Evolutionary conservation across 2,797 vertebrate genomes (phyloP), one percentile per base, ranked within the genome.

Genomic region (Sarcoramphus papa): DNA sequence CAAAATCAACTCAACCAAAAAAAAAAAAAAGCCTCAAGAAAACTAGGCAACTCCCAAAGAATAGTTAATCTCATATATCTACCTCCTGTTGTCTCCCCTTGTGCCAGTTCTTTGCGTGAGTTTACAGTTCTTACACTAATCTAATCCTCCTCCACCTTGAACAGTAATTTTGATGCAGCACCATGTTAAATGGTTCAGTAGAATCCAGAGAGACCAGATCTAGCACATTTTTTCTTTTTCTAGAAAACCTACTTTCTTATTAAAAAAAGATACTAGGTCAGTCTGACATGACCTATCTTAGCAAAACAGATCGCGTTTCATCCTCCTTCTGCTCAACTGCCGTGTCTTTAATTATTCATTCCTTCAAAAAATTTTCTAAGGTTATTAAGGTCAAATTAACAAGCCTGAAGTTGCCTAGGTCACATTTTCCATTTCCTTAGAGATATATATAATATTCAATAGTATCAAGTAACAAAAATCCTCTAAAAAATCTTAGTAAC

Each of bases 251-350:
- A 92, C 45, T 95, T 95, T 93, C 70, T 91, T 83, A 93, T 67
- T 85, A 93, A 84, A 94, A 81, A 91, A 94, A 94, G 85, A 92
- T 95, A 95, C 25, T 90, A 88, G 93, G 94, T 87, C 93, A 94
- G 76, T 78, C 93, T 92, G 85, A 84, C 35, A 83, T 37, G 92
- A 96, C 92, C 93, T 82, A 12, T 40, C 90, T 88, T 69, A 67
- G 85, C 31, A 63, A 94, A 96, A 86, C 18, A 90, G 94, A 92
- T 85, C 7, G 0, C 57, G 33, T 59, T 94, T 94, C 62, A 57
- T 51, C 45, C 50, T 91, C 27, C 14, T 78, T 92, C 79, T 35
- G 81, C 67, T 95, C 43, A 86, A 56, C 31, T 90, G 63, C 33
- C 5, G 1, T 50, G 51, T 56, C 85, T 90, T 96, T 65, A 92